These are phyloP conservation scores for Echeneis naucrates DNA, from an alignment of 2,797 vertebrate genomes.

Conservation along the genomic window DNA sequence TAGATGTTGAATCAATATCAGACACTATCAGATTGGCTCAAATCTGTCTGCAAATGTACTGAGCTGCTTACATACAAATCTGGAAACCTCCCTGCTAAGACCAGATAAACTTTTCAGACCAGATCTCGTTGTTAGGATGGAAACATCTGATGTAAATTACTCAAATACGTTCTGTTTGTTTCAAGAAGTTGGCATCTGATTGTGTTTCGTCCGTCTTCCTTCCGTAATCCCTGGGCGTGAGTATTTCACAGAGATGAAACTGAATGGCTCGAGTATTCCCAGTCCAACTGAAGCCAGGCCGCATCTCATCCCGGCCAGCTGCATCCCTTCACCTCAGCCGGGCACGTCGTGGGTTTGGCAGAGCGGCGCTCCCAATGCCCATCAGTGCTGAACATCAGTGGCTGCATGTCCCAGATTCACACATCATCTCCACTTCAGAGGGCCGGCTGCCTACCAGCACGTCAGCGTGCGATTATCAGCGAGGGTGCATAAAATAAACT, in stretches of 20 bases:
- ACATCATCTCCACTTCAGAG: slow-evolving; percentile 78
- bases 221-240: background rate
- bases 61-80: slow-evolving; percentile 8
- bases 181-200: background rate
- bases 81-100: slow-evolving; percentile 13
- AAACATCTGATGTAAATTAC: background rate
- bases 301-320: slow-evolving; percentile 64
- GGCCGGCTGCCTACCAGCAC: slow-evolving; percentile 30
- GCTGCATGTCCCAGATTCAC: slow-evolving; percentile 74
- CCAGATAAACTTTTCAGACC: background rate
- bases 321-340: slow-evolving; percentile 42
- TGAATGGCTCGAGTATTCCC: slow-evolving; percentile 10
- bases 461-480: slow-evolving; percentile 3
- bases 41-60: slow-evolving; percentile 2
- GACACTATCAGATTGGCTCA: slow-evolving; percentile 20
- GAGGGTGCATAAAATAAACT: slow-evolving; percentile 45
- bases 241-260: slow-evolving; percentile 7
- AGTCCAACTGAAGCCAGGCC: slow-evolving; percentile 36
- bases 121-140: background rate
- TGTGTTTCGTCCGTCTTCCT: background rate
- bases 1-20: slow-evolving; percentile 32
- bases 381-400: slow-evolving; percentile 72
- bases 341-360: slow-evolving; percentile 46
- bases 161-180: background rate
- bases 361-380: slow-evolving; percentile 56